Evolutionary conservation across 2,797 vertebrate species (phyloP).

Genomic region (Pseudotriccus pelzelni): DNA sequence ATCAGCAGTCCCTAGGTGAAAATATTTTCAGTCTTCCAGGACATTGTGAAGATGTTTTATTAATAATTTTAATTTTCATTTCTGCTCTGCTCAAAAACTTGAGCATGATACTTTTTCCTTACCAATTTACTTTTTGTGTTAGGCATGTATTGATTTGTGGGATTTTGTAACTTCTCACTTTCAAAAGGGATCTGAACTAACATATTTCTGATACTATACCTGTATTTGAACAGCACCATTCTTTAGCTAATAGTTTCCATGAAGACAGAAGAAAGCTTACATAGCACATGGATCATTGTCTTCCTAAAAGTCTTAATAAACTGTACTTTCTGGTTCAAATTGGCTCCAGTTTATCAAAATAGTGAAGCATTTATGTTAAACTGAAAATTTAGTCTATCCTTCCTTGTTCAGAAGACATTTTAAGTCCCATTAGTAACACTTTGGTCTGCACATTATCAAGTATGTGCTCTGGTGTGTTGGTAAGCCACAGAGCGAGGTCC

Average conservation of each 20-base stretch:
- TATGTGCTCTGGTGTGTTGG: neutral
- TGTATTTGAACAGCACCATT: neutral
- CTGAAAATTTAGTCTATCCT: neutral
- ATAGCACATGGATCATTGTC: neutral
- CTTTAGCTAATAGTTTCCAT: neutral
- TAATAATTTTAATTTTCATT: constrained; percentile 7
- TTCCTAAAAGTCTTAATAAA: constrained; percentile 11
- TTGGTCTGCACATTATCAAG: neutral
- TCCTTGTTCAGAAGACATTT: neutral
- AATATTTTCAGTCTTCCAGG: neutral
- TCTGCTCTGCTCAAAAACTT: neutral
- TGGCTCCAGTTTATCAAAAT: neutral
- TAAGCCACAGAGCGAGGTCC: neutral
- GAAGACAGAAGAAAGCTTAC: neutral
- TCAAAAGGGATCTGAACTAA: neutral
- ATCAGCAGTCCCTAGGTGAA: neutral
- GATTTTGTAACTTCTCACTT: neutral
- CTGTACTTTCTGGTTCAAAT: neutral
- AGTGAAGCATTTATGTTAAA: neutral
- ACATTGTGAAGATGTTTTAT: neutral
- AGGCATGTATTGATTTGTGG: neutral
- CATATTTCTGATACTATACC: neutral
- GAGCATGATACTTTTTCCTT: neutral
- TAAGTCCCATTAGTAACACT: neutral
- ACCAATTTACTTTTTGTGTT: neutral